Evolutionary conservation across 2,797 vertebrate genomes (phyloP).

Genomic region (Tamandua tetradactyla): DNA sequence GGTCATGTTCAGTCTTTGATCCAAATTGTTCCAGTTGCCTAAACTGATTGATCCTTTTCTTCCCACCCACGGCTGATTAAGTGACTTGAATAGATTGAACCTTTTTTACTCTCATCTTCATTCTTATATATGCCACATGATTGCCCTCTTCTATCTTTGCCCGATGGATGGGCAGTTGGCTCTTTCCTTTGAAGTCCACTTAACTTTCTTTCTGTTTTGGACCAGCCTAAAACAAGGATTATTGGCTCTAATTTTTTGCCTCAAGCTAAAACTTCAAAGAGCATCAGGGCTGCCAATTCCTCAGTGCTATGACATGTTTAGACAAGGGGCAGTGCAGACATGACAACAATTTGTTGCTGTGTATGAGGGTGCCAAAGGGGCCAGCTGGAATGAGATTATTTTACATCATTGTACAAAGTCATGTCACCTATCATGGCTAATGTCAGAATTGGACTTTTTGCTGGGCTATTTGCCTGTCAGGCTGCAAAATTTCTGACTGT

Average conservation of each 20-base stretch:
- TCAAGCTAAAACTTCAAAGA: slow-evolving; percentile 57
- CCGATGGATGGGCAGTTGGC: not conserved
- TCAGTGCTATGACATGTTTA: slow-evolving; percentile 28
- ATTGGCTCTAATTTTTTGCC: not conserved
- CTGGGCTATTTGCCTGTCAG: slow-evolving; percentile 17
- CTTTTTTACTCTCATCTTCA: not conserved
- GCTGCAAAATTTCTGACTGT: not conserved
- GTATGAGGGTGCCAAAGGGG: not conserved
- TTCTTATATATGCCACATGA: slow-evolving; percentile 9
- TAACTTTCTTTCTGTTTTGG: slow-evolving; percentile 60
- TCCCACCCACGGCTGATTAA: not conserved
- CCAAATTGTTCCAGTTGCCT: slow-evolving; percentile 30
- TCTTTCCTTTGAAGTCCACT: slow-evolving; percentile 59
- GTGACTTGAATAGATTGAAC: slow-evolving; percentile 32
- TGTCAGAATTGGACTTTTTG: not conserved
- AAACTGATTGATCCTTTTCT: not conserved
- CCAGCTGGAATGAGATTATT: slow-evolving; percentile 9
- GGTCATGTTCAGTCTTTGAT: slow-evolving; percentile 36
- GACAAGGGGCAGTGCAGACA: not conserved
- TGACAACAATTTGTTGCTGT: not conserved
- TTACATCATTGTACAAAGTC: not conserved
- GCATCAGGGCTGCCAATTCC: slow-evolving; percentile 20
- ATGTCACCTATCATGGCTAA: not conserved
- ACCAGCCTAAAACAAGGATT: slow-evolving; percentile 7
- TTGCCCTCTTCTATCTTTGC: slow-evolving; percentile 33